Base-by-base conservation (phyloP, 53 echinoderm and acorn worm species). In the Hippasteria phrygiana region DNA sequence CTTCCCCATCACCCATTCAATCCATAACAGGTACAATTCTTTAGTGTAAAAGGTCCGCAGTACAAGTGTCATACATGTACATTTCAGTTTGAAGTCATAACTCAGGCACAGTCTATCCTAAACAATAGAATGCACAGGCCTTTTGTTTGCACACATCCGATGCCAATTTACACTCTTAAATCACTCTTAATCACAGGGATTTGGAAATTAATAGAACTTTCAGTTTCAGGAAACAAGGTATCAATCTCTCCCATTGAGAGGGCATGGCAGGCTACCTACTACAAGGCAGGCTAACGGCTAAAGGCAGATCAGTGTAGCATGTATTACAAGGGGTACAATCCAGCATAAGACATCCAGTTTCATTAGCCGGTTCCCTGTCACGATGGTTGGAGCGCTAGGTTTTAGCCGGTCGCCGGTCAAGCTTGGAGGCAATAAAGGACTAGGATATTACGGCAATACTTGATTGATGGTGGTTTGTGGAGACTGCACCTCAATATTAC, bases 331-430 rank as follows among this genome's bases (percentile, higher is more conserved):
- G 80, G 32, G 66, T 37, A 82, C 82, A 43, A 63, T 82, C 42
- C 14, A 63, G 82, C 45, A 82, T 82, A 82, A 82, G 82, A 82
- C 82, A 82, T 82, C 87, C 71, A 73, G 54, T 87, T 87, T 73
- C 87, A 87, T 87, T 87, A 73, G 73, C 87, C 55, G 39, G 87
- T 55, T 26, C 73, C 87, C 87, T 54, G 54, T 71, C 87, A 87
- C 24, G 73, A 38, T 71, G 62, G 87, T 40, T 66, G 3, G 28
- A 17, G 64, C 66, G 34, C 65, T 65, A 22, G 73, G 42, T 42
- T 41, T 40, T 41, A 26, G 40, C 29, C 32, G 59, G 37, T 55
- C 55, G 82, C 27, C 66, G 73, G 73, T 63, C 82, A 5, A 46
- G 46, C 82, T 82, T 32, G 3, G 45, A 82, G 82, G 82, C 82